Evolutionary conservation across 2,113 vertebrate genomes (phyloP).

Genomic region (Myxocyprinus asiaticus): DNA sequence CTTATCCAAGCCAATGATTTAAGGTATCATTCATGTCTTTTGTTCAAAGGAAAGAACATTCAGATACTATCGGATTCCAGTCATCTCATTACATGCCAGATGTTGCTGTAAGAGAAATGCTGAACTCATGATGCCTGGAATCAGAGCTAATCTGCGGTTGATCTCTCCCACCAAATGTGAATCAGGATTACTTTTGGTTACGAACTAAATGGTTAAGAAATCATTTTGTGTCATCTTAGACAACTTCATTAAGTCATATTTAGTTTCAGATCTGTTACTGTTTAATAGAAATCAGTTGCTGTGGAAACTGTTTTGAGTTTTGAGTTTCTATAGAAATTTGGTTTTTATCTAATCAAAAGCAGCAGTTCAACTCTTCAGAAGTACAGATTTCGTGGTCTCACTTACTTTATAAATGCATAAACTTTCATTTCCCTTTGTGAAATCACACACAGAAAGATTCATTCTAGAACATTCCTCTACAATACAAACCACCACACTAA

Average conservation of each 20-base stretch:
- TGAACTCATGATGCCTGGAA: constrained; percentile 2
- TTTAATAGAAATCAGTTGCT: no score
- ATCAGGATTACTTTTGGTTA: no score
- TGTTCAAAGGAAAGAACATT: background rate
- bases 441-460: background rate
- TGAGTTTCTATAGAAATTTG: background rate
- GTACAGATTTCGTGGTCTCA: background rate
- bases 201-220: no score
- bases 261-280: constrained; percentile 4
- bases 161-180: background rate
- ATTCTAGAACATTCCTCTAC: no score
- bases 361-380: no score
- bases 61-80: background rate
- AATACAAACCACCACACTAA: no score
- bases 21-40: no score
- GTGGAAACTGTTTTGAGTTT: no score
- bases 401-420: background rate
- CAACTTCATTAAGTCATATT: no score
- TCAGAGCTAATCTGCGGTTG: background rate
- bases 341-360: background rate
- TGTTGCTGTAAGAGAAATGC: background rate
- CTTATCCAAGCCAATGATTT: no score
- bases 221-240: no score
- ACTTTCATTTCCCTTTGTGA: background rate
- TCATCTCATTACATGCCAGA: constrained; percentile 11